Percentiles rank a stretch among this genome's conserved stretches.
Conservation (phyloP, 2,888 invertebrate species). For the Neoascia interrupta region DNA sequence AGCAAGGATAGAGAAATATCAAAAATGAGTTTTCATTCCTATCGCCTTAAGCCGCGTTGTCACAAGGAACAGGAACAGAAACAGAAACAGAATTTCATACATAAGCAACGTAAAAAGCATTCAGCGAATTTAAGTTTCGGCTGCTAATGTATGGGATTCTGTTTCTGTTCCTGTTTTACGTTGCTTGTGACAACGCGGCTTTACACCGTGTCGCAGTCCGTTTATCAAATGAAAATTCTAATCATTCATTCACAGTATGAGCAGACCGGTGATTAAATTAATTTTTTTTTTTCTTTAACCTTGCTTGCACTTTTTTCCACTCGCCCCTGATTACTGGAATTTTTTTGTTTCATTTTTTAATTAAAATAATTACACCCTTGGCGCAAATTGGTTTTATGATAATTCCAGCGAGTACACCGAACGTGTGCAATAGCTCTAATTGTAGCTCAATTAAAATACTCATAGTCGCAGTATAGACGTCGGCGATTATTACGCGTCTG, state of each 20-base stretch:
- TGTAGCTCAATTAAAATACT: slow-evolving; percentile 64
- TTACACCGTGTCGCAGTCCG: not conserved
- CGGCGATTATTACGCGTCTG: slow-evolving; percentile 30
- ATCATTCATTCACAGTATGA: slow-evolving; percentile 29
- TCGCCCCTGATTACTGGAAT: slow-evolving; percentile 3
- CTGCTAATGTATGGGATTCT: too few species aligned
- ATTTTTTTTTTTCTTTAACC: not conserved
- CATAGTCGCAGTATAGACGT: slow-evolving; percentile 36
- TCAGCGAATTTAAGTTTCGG: too few species aligned
- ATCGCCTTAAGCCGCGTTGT: too few species aligned
- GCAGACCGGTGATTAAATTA: slow-evolving; percentile 11
- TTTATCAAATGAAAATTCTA: slow-evolving; percentile 34
- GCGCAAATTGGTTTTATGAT: slow-evolving; percentile 64
- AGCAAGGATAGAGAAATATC: too few species aligned
- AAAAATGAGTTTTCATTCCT: too few species aligned
- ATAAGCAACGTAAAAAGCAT: too few species aligned
- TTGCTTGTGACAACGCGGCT: not conserved
- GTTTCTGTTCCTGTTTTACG: too few species aligned
- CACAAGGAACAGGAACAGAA: too few species aligned
- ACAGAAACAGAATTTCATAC: too few species aligned
- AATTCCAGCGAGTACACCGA: slow-evolving; percentile 30
- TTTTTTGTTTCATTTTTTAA: slow-evolving; percentile 53
- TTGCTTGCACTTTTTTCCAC: not conserved
- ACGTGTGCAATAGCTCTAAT: slow-evolving; percentile 58
- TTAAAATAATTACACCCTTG: slow-evolving; percentile 64